Evolutionary conservation across 2,888 invertebrate genomes (phyloP), one percentile per base, ranked within the genome.

Genomic region (Drosophila meridiana): DNA sequence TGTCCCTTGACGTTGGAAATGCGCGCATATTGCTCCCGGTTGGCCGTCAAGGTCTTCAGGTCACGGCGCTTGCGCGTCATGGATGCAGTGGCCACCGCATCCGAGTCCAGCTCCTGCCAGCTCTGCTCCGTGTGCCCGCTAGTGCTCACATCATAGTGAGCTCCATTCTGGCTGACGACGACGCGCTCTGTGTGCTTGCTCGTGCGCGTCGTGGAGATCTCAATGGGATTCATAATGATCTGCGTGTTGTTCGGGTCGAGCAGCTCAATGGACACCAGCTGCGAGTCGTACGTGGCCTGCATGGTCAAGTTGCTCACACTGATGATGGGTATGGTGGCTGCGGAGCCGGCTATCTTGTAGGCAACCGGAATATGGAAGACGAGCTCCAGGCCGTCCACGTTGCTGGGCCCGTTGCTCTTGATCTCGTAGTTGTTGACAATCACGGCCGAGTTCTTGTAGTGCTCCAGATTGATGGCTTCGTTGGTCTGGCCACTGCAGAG

Each of bases 321-420:
- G 52, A 93, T 82, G 36, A 93, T 90, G 8, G 90, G 90, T 38
- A 93, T 89, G 7, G 87, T 83, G 8, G 83, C 80, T 4, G 74
- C 60, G 2, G 92, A 91, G 42, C 90, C 90, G 4, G 87, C 66
- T n/a, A 92, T 80, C 47, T 86, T 89, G 55, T 92, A 93, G 0
- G 92, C 91, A 0, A 93, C 90, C 3, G 93, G 93, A 69, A 93
- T 92, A 36, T 83, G 80, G 32, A 93, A 91, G 4, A 84, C 80
- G 0, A 93, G 74, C 45, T 92, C 90, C 55, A 93, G 73, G 11
- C 86, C 88, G 26, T 91, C 90, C n/a, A 93, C 88, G 7, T 77
- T 90, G 78, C 93, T 93, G 38, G 93, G 93, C 0, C 93, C 93
- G 59, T 91, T 91, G 66, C 93, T 93, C 69, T 91, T 91, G 60